Conservation (phyloP, 1,140 invertebrate genomes). For the Metopolophium dirhodum region DNA sequence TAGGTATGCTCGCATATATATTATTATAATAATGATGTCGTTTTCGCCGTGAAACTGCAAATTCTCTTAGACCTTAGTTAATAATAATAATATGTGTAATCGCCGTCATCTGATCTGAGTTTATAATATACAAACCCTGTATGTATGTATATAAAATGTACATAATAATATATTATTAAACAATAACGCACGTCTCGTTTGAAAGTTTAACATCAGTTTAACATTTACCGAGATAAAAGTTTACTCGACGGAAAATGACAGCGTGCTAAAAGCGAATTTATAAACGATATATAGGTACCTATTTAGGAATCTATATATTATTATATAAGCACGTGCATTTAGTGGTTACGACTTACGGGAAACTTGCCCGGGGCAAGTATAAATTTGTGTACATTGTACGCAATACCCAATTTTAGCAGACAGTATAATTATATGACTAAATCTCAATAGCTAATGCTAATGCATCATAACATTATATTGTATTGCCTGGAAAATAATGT, state of each 20-base stretch:
- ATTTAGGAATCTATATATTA: neutral
- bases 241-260: neutral
- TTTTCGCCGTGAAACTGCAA: neutral
- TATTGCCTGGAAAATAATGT: neutral
- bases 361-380: no score
- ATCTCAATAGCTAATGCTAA: neutral
- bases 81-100: conserved; percentile 26
- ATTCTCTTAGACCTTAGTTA: neutral
- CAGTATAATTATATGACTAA: neutral
- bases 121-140: neutral
- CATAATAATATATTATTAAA: neutral
- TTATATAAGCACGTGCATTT: neutral
- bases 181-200: neutral
- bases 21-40: neutral
- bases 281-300: neutral
- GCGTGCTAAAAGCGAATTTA: neutral
- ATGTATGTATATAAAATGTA: neutral
- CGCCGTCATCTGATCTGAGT: neutral
- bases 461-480: neutral
- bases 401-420: no score
- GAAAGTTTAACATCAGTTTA: neutral
- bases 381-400: no score
- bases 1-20: neutral
- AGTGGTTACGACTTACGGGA: neutral
- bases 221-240: neutral